Evolutionary conservation across 2,113 vertebrate species (phyloP).

Genomic region (Propithecus coquereli): DNA sequence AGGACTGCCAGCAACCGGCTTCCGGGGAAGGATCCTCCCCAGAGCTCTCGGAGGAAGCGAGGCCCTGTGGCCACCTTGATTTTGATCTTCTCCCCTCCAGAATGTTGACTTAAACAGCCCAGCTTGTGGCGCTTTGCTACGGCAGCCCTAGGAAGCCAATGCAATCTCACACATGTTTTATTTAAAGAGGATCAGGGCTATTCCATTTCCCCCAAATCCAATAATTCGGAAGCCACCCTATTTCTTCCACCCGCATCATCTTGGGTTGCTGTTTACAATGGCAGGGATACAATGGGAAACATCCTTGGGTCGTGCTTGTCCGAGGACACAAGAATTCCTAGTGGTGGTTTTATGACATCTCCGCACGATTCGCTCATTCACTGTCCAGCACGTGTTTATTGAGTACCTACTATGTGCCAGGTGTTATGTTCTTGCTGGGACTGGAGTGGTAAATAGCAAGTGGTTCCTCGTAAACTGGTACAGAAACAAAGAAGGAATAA

Average conservation of each 20-base stretch:
- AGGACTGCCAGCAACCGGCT: not conserved
- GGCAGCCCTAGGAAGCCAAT: not conserved
- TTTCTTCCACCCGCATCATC: not conserved
- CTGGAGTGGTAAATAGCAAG: fast-evolving
- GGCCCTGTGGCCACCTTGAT: not conserved
- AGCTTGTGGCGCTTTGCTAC: not conserved
- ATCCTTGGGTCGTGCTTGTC: no score
- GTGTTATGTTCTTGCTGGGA: fast-evolving
- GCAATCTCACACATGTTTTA: not conserved
- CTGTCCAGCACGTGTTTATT: not conserved
- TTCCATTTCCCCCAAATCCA: not conserved
- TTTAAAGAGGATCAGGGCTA: not conserved
- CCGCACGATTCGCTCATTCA: fast-evolving
- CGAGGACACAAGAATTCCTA: not conserved
- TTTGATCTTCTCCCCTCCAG: not conserved
- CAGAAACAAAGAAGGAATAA: not conserved
- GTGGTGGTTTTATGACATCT: not conserved
- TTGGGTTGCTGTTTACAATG: fast-evolving
- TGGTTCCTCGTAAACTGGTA: fast-evolving
- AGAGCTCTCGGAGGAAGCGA: fast-evolving
- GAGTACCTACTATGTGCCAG: not conserved
- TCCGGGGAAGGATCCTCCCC: no score
- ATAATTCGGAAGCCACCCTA: not conserved
- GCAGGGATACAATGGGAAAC: no score
- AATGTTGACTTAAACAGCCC: not conserved